Conservation (phyloP, 2,888 invertebrate species). For the Ptychoptera contaminata region DNA sequence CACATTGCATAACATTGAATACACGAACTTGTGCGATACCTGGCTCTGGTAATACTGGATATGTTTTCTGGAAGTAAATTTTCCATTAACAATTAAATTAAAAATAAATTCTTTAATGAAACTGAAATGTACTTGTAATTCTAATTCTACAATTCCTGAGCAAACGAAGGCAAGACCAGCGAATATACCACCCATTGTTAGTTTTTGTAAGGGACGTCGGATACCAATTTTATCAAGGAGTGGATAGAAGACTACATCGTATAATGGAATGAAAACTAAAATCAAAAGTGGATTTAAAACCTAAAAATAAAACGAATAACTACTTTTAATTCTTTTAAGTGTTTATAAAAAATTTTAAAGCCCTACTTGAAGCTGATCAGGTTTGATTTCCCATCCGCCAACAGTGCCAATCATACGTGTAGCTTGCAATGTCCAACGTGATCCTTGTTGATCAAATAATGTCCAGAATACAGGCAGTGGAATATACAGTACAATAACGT, state of each 20-base stretch:
- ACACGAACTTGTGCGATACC: conserved; percentile 50
- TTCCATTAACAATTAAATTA: conserved; percentile 1
- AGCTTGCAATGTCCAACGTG: conserved; percentile 86
- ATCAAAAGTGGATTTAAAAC: conserved; percentile 69
- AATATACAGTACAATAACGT: conserved; percentile 61
- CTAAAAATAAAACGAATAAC: no score
- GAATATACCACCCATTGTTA: conserved; percentile 74
- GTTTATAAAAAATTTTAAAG: no score
- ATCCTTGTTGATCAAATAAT: conserved; percentile 84
- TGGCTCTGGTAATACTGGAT: conserved; percentile 40
- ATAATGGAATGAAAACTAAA: conserved; percentile 69
- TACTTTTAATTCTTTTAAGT: no score
- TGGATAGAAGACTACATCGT: conserved; percentile 69
- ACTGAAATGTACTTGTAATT: conserved; percentile 43
- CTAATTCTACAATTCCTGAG: conserved; percentile 70
- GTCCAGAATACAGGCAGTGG: conserved; percentile 91
- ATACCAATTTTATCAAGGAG: conserved; percentile 49
- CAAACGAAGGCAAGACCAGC: conserved; percentile 75
- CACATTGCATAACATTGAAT: conserved; percentile 48
- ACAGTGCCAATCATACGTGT: conserved; percentile 71
- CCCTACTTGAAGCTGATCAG: conserved; percentile 86
- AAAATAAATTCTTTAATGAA: conserved; percentile 5
- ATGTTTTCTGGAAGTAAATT: conserved; percentile 47
- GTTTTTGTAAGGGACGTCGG: conserved; percentile 65
- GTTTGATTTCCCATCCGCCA: conserved; percentile 61